These are phyloP conservation scores for Eumeta japonica DNA, from an alignment of 1,140 invertebrate genomes.

Conservation along the genomic window DNA sequence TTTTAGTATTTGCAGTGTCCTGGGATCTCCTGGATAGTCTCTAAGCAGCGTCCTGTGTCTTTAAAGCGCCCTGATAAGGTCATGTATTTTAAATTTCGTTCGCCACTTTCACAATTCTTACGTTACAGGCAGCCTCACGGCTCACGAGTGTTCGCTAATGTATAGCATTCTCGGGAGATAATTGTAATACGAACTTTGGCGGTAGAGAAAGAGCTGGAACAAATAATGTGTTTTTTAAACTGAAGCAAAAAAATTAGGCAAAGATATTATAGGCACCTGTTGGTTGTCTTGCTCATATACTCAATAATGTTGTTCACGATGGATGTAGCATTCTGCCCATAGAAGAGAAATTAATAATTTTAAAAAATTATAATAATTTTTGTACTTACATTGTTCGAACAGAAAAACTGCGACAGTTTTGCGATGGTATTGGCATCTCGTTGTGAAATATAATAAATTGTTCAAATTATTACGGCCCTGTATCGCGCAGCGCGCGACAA, in stretches of 20 bases:
- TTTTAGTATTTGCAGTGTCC: too few species aligned
- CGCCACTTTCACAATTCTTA: too few species aligned
- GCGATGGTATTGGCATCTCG: not conserved
- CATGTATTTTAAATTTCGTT: too few species aligned
- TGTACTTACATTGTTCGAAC: not conserved
- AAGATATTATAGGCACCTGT: too few species aligned
- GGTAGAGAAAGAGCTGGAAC: not conserved
- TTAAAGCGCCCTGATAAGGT: too few species aligned
- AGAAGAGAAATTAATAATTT: not conserved
- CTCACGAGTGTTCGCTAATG: too few species aligned
- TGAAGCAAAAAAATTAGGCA: not conserved
- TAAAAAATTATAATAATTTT: not conserved
- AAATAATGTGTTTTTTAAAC: conserved; percentile 1
- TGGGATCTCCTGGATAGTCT: too few species aligned
- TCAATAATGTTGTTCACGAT: not conserved
- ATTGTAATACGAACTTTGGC: not conserved
- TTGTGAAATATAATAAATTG: too few species aligned
- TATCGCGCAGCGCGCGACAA: too few species aligned
- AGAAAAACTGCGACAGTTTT: conserved; percentile 1
- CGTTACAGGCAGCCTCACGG: too few species aligned
- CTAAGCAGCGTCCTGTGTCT: too few species aligned
- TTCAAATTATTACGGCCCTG: too few species aligned
- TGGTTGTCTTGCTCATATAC: not conserved
- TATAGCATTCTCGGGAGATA: not conserved
- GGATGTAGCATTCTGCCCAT: not conserved